Conservation (phyloP, 1,140 invertebrate species). For the Planococcus citri region DNA sequence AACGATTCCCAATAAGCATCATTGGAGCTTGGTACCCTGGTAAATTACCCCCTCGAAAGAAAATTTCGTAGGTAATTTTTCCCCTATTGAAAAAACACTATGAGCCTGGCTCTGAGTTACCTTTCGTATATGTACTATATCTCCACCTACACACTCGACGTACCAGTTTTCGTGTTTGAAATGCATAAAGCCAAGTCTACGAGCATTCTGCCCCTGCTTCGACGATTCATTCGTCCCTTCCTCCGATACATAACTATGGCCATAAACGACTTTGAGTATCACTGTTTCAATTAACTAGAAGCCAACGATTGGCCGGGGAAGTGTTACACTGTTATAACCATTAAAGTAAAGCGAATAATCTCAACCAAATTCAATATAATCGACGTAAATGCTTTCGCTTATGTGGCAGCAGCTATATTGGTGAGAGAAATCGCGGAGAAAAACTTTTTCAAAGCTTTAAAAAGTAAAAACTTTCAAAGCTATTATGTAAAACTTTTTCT, state of each 20-base stretch:
- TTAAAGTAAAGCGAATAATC: constrained; percentile 7
- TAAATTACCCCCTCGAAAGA: no score
- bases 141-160: not conserved
- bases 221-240: not conserved
- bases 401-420: not conserved
- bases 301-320: not conserved
- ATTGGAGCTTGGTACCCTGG: no score
- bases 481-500: constrained; percentile 17
- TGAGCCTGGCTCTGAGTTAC: no score
- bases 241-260: not conserved
- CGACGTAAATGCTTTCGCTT: constrained; percentile 13
- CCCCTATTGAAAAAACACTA: no score
- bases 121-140: not conserved
- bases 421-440: constrained; percentile 14
- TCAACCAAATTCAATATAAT: constrained; percentile 9
- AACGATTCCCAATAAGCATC: no score
- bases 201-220: no score
- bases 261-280: not conserved
- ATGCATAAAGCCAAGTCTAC: not conserved
- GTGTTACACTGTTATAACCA: not conserved
- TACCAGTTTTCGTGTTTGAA: not conserved
- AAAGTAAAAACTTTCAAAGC: constrained; percentile 14
- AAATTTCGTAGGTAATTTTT: no score
- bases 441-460: constrained; percentile 14
- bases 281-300: constrained; percentile 7